Conservation (phyloP, 2,113 vertebrate genomes). For the Phocoena phocoena region DNA sequence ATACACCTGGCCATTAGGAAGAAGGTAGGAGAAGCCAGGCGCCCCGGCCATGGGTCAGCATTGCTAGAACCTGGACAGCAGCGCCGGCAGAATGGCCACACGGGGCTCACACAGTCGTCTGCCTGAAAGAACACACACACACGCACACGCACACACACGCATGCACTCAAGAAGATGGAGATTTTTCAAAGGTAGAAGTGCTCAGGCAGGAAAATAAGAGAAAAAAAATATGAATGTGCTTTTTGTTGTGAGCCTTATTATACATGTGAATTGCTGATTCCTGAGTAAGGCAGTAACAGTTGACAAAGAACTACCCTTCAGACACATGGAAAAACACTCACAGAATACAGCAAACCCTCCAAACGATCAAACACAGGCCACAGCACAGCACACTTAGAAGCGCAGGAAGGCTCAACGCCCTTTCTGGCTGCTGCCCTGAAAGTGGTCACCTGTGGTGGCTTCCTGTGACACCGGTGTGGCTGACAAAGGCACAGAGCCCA, state of each 20-base stretch:
- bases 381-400: not conserved
- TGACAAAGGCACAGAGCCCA: not conserved
- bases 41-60: not conserved
- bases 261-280: slow-evolving; percentile 5
- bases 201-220: not conserved
- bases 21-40: not conserved
- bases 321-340: not conserved
- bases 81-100: not conserved
- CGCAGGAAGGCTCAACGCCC: not conserved
- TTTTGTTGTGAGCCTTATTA: not conserved
- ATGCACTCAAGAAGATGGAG: not conserved
- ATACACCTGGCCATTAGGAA: not conserved
- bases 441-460: not conserved
- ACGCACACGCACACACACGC: accelerated
- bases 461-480: not conserved
- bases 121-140: accelerated
- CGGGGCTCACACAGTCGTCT: not conserved
- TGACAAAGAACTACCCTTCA: slow-evolving; percentile 30
- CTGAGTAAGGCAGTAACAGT: not conserved
- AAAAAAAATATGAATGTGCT: not conserved
- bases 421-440: not conserved
- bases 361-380: not conserved
- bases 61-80: accelerated
- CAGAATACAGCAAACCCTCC: not conserved
- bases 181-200: not conserved